Evolutionary conservation across 2,113 vertebrate genomes (phyloP), one percentile per base, ranked within the genome.

Genomic region (Cyanoliseus patagonus): DNA sequence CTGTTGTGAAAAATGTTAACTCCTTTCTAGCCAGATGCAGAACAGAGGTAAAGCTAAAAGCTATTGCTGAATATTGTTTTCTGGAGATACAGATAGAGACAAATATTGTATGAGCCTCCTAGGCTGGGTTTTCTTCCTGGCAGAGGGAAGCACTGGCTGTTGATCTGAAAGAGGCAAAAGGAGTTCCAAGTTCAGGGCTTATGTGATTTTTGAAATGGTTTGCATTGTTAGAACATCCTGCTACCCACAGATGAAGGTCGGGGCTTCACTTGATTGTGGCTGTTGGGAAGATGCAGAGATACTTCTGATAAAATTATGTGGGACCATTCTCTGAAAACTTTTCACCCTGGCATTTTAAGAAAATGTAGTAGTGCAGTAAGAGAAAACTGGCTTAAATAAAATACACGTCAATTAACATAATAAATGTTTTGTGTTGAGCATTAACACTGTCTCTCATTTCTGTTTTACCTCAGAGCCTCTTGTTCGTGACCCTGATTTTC

Each of bases 401-500:
- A 13, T 86, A 19, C 17, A 39, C 5, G 2, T 15, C 12, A 37
- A 30, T 78, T 72, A 49, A 52, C 7, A 1, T 41, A 42, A 53
- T 12, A 66, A 63, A 15, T 76, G 33, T 42, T 37, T 59, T 37
- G 28, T 22, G 7, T 41, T 89, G 75, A 51, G 24, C 3, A 24
- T 81, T 66, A 67, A 35, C 11, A 12, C 39, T 9, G 27, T 70
- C 19, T 74, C 18, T 67, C 55, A 22, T 80, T 51, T 69, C 83
- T 92, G 24, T 96, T 91, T 90, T 25, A 42, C 25, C 89, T 91
- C 39, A 99, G 99, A 99, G 75, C 98, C 99, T 17, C 96, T 99
- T 84, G 95, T 98, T 74, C 99, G 99, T 55, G 98, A 99, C 86
- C 98, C 98, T 82, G 98, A 99, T 96, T 99, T 99, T 97, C 98